A percentile compares a stretch with the other conserved stretches of the same genome.
Evolutionary conservation across 2,888 invertebrate species (phyloP).

Genomic region (Oxytorus armatus): DNA sequence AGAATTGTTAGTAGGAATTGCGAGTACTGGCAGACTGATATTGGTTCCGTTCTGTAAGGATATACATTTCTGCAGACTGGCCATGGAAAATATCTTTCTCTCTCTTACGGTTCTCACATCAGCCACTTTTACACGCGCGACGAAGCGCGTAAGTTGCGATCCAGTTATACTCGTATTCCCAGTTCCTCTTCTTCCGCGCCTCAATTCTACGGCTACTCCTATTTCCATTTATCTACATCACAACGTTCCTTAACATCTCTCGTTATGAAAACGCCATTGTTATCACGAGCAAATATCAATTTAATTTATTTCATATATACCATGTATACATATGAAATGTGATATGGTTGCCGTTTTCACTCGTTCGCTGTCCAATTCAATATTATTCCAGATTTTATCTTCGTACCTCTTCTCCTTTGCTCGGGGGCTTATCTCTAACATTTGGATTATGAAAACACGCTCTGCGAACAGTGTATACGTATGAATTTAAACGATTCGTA

Average conservation of each 20-base stretch:
- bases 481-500: conserved; percentile 6
- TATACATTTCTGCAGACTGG: neutral
- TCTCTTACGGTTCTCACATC: conserved; percentile 73
- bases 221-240: conserved; percentile 1
- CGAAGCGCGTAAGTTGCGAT: conserved; percentile 74
- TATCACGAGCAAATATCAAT: neutral
- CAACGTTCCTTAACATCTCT: conserved; percentile 9
- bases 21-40: neutral
- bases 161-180: conserved; percentile 61
- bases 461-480: conserved; percentile 7
- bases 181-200: conserved; percentile 43
- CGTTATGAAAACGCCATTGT: conserved; percentile 18
- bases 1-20: neutral
- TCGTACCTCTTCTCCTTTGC: neutral
- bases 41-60: neutral
- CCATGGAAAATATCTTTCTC: conserved; percentile 1
- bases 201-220: conserved; percentile 22
- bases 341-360: conserved; percentile 1
- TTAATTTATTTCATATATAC: neutral
- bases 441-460: conserved; percentile 16
- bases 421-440: conserved; percentile 11
- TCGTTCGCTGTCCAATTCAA: neutral
- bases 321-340: conserved; percentile 4
- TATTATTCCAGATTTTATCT: neutral
- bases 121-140: conserved; percentile 76